Evolutionary conservation across 2,888 invertebrate species (phyloP), one percentile per base, ranked within the genome.

Genomic region (Metellina segmentata): DNA sequence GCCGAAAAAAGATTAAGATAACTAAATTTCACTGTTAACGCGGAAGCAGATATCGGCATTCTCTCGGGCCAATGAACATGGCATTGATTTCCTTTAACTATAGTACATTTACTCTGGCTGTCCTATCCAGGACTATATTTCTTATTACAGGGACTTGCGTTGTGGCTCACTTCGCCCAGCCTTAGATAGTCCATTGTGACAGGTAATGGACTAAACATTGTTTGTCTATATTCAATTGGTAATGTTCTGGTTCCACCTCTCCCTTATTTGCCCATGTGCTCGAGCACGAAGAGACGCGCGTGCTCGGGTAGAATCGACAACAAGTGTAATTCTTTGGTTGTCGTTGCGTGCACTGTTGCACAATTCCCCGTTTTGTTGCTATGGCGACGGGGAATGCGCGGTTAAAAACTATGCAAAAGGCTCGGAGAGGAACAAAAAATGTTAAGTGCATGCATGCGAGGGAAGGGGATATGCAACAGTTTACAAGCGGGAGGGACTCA

Each of bases 171-270:
- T 77, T 77, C 49, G 77, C 69, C 16, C 72, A 6, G 7, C 34
- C 20, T 34, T 0, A 61, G 79, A 53, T 72, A 8, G 51, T 34
- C 72, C 53, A 74, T 34, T 53, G 74, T 74, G 34, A 74, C 16
- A 71, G 52, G 81, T 89, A 78, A 83, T 83, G 78, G 83, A 89
- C 77, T 89, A 77, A 82, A 70, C 82, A 89, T 89, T 89, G 83
- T 83, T 89, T 89, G 83, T 83, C 89, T 71, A 82, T 89, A 83
- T 78, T 89, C 83, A 89, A 78, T 89, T 89, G 88, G 72, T 81
- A 74, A 74, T 88, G 81, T 88, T 69, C 77, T 9, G 19, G 77
- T 13, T 75, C 69, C 85, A 61, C 85, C 61, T 75, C 61, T 61
- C 34, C 34, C n/a, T 61, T 61, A 16, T 61, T 61, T 61, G 61